A percentile compares a stretch with the other conserved stretches of the same genome.
phyloP scores from a whole-genome alignment of 2,888 invertebrate species.

The Monoplex corrugatus region DNA sequence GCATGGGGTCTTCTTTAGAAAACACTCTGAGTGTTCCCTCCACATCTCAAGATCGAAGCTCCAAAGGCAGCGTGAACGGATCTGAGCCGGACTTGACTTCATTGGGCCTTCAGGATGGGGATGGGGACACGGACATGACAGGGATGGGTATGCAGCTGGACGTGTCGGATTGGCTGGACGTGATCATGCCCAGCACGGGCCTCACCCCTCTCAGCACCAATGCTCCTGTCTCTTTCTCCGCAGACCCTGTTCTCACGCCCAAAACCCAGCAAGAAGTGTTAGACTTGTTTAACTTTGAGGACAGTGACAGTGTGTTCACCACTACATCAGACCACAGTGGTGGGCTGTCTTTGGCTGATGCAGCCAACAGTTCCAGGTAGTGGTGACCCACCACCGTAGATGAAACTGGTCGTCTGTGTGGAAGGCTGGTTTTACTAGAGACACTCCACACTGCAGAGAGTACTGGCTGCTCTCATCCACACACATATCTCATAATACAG shows the following conservation, averaged over 20 bases:
- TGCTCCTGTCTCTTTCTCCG: conserved; percentile 83
- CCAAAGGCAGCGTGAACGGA: conserved; percentile 67
- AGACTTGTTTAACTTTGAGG: conserved; percentile 87
- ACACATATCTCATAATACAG: conserved; percentile 5
- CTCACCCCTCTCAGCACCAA: conserved; percentile 74
- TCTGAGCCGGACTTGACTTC: conserved; percentile 75
- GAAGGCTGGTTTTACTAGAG: background rate
- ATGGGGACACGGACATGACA: conserved; percentile 61
- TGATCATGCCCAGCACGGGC: conserved; percentile 83
- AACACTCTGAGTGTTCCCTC: conserved; percentile 18
- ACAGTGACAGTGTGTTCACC: conserved; percentile 84
- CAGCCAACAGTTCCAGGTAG: conserved; percentile 66
- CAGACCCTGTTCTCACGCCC: conserved; percentile 89
- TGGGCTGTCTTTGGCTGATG: conserved; percentile 85
- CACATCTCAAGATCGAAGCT: conserved; percentile 13
- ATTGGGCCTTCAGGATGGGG: conserved; percentile 72
- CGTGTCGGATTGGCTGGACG: conserved; percentile 89
- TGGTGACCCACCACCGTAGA: background rate
- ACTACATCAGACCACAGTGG: conserved; percentile 84
- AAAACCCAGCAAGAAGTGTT: conserved; percentile 86
- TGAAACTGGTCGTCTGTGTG: background rate
- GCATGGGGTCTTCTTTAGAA: conserved; percentile 41
- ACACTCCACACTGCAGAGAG: background rate
- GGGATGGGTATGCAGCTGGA: conserved; percentile 86
- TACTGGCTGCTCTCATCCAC: conserved; percentile 24